phyloP scores from a whole-genome alignment of 2,888 invertebrate genomes.

The Apamea monoglypha region DNA sequence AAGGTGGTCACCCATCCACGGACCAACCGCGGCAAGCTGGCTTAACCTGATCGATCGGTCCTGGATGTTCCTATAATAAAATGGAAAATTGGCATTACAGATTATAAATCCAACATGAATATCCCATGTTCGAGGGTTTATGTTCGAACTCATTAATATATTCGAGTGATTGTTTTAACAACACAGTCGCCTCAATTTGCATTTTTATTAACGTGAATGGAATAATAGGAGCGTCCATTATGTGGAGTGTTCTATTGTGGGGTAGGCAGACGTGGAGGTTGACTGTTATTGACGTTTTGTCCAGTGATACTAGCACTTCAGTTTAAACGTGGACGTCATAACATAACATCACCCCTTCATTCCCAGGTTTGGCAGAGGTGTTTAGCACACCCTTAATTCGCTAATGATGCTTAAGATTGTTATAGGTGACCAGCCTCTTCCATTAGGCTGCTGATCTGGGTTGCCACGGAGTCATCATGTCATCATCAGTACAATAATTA shows the following conservation, averaged over 20 bases:
- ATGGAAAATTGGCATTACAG: not conserved
- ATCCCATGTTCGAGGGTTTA: conserved; percentile 13
- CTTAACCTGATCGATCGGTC: not conserved
- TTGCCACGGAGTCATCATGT: not conserved
- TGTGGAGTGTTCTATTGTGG: conserved; percentile 46
- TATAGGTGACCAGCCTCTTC: not conserved
- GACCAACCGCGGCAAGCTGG: not conserved
- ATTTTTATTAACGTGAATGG: conserved; percentile 64
- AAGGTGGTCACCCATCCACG: not conserved
- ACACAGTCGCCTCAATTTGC: conserved; percentile 55
- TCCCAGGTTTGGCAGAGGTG: not conserved
- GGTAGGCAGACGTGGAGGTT: conserved; percentile 21
- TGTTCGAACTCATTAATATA: conserved; percentile 50
- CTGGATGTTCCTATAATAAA: not conserved
- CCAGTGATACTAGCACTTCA: conserved; percentile 11
- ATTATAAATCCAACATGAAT: conserved; percentile 4
- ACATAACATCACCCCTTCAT: not conserved
- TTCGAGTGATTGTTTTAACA: conserved; percentile 63
- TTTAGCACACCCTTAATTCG: not conserved
- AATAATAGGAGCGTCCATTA: conserved; percentile 54
- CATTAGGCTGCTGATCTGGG: not conserved
- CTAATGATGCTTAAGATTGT: no score
- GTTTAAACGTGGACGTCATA: not conserved
- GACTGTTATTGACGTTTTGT: conserved; percentile 21
- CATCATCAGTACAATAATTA: not conserved